A percentile compares a stretch with the other conserved stretches of the same genome.
phyloP scores from a whole-genome alignment of 2,888 invertebrate species.

The Tinea trinotella region DNA sequence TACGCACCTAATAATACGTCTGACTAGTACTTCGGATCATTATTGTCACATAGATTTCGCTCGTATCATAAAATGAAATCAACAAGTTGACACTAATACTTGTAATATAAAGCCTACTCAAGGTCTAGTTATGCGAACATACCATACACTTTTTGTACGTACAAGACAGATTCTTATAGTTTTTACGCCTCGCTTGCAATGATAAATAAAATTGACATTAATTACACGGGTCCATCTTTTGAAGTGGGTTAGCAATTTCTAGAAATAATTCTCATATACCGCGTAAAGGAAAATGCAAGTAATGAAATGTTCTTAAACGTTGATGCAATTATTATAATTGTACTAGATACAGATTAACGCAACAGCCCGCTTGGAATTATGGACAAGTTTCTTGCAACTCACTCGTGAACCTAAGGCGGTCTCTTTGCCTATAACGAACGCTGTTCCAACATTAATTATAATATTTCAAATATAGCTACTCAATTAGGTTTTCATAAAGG shows the following conservation, averaged over 20 bases:
- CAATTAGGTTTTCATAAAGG: constrained; percentile 4
- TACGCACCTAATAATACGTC: constrained; percentile 21
- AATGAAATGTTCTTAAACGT: constrained; percentile 46
- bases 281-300: constrained; percentile 35
- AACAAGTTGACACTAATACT: constrained; percentile 21
- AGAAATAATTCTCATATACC: constrained; percentile 40
- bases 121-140: constrained; percentile 15
- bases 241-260: constrained; percentile 55
- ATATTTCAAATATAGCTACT: constrained; percentile 20
- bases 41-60: constrained; percentile 21
- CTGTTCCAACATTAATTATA: constrained; percentile 18
- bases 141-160: constrained; percentile 26
- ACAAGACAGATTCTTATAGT: constrained; percentile 24
- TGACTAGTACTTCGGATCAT: constrained; percentile 19
- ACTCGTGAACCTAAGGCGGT: constrained; percentile 19
- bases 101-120: constrained; percentile 17
- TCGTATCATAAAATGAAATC: constrained; percentile 22
- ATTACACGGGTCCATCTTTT: constrained; percentile 46
- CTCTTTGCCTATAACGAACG: constrained; percentile 19
- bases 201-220: constrained; percentile 67
- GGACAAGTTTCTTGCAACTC: constrained; percentile 33
- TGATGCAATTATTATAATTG: constrained; percentile 50
- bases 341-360: constrained; percentile 40
- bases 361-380: constrained; percentile 31
- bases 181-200: constrained; percentile 32